Base-by-base conservation (phyloP, 2,888 invertebrate genomes). In the Spisula solida region DNA sequence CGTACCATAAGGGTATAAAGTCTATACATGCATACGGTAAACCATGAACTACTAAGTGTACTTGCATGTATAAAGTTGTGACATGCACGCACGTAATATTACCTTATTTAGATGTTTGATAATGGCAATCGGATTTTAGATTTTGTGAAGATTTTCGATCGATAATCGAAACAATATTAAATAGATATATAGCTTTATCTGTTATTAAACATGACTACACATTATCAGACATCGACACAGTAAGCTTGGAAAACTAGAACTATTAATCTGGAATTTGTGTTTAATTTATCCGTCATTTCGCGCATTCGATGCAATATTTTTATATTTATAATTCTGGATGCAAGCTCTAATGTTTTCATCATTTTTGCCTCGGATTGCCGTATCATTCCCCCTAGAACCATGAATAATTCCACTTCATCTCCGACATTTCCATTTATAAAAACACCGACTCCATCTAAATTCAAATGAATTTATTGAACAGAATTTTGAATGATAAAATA, bases 381-480 rank as follows among this genome's bases (percentile, higher is more conserved):
- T 66, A 66, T 66, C 75, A 16, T 34, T 75, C 75, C n/a, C n/a
- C n/a, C 75, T 5, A 34, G 75, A 75, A 75, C 16, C 34, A 34
- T 75, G 75, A 75, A 75, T 75, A 34, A 75, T 75, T 75, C 75
- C 41, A 41, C 8, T 31, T 18, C 31, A 34, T 34, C 75, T 18
- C 31, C 18, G 25, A 14, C 31, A 75, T 75, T 75, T 34, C 34
- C 75, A 75, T 75, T 75, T 75, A 34, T 31, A 83, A 75, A 83
- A 29, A 82, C 25, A 75, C 16, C 75, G 70, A 51, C 83, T 75
- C 48, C 75, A 75, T 83, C 75, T 83, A 51, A 83, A 83, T 83
- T 83, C 83, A 83, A 56, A 70, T 83, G 75, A 83, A 51, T 83
- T 83, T 83, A 83, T 83, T 75, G 41, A 75, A 75, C 34, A 41